A percentile compares a stretch with the other conserved stretches of the same genome.
These are phyloP conservation scores for Drosophila neutralis DNA, from an alignment of 2,888 invertebrate species.

Conservation along the genomic window DNA sequence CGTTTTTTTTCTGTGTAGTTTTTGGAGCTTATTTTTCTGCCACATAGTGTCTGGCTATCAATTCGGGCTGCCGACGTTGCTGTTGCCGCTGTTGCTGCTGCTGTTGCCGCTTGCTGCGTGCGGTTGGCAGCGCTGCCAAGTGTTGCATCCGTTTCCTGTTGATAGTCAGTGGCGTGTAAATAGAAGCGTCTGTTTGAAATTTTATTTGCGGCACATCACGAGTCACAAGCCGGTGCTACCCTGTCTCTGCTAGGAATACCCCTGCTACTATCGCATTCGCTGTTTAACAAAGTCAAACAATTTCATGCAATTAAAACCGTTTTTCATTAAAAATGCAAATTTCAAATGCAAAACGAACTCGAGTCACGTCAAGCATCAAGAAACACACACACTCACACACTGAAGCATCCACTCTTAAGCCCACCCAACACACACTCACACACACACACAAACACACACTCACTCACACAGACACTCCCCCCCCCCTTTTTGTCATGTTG, in stretches of 20 bases:
- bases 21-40: slow-evolving; percentile 58
- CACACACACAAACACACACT: slow-evolving; percentile 8
- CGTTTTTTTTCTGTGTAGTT: slow-evolving; percentile 29
- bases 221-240: neutral
- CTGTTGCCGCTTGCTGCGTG: slow-evolving; percentile 51
- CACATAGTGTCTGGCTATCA: slow-evolving; percentile 71
- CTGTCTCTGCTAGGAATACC: neutral
- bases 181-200: slow-evolving; percentile 74
- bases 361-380: slow-evolving; percentile 70
- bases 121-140: slow-evolving; percentile 77
- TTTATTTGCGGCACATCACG: slow-evolving; percentile 70
- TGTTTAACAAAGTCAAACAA: slow-evolving; percentile 82
- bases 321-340: slow-evolving; percentile 83
- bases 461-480: neutral
- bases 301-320: slow-evolving; percentile 81
- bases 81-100: slow-evolving; percentile 9
- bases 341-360: slow-evolving; percentile 78
- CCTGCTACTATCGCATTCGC: slow-evolving; percentile 32
- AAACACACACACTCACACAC: slow-evolving; percentile 30
- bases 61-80: slow-evolving; percentile 44
- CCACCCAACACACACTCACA: slow-evolving; percentile 15
- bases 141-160: slow-evolving; percentile 81
- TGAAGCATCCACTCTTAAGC: slow-evolving; percentile 22
- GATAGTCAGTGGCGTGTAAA: slow-evolving; percentile 77
- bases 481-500: slow-evolving; percentile 23